A percentile compares a stretch with the other conserved stretches of the same genome.
Evolutionary conservation across 2,888 invertebrate species (phyloP).

Genomic region (Sesia apiformis): DNA sequence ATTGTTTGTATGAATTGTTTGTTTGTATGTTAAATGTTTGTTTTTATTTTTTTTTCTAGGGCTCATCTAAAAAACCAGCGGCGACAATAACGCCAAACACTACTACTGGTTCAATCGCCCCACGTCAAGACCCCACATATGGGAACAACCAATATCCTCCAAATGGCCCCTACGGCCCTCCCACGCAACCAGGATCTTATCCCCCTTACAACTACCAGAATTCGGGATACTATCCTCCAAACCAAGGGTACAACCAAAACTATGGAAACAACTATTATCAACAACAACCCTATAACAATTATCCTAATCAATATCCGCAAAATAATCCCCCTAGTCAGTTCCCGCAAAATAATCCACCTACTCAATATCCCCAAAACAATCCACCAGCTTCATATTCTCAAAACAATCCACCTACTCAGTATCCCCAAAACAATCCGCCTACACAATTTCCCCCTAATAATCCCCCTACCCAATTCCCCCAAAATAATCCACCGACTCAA

Average conservation of each 20-base stretch:
- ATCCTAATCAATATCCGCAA: constrained; percentile 54
- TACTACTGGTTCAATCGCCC: constrained; percentile 27
- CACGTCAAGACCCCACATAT: constrained; percentile 34
- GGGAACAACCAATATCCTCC: constrained; percentile 40
- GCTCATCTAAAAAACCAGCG: constrained; percentile 62
- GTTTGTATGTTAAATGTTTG: background rate
- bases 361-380: constrained; percentile 1
- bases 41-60: constrained; percentile 25
- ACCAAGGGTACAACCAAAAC: constrained; percentile 59
- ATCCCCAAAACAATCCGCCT: background rate
- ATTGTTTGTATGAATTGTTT: background rate
- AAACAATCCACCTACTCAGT: constrained; percentile 1
- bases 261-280: constrained; percentile 52
- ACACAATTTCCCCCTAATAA: background rate
- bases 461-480: background rate
- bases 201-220: constrained; percentile 59
- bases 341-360: background rate
- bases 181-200: constrained; percentile 43
- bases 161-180: constrained; percentile 47
- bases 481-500: background rate
- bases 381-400: background rate
- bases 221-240: constrained; percentile 64
- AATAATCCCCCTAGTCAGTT: background rate
- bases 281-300: constrained; percentile 51
- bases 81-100: constrained; percentile 67